These are phyloP conservation scores for Bimastos eiseni DNA, from an alignment of 2,888 invertebrate genomes.

Conservation along the genomic window DNA sequence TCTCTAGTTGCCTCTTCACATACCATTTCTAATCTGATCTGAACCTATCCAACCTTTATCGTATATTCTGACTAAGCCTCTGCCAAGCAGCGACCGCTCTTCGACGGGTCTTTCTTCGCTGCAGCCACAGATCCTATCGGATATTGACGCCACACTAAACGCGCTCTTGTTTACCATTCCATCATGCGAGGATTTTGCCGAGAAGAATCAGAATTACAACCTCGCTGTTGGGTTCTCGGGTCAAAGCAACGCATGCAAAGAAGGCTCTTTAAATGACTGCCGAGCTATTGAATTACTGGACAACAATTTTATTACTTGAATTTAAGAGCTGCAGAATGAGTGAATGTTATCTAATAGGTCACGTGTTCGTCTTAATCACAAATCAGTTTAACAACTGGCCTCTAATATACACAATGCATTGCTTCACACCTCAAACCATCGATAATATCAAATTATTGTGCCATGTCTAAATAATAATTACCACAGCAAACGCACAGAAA, in stretches of 20 bases:
- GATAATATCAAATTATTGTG: not conserved
- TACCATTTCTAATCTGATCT: not conserved
- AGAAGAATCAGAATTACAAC: not conserved
- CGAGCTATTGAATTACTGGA: not conserved
- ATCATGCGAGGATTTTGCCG: not conserved
- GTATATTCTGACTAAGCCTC: not conserved
- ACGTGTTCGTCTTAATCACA: not conserved
- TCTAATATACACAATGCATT: not conserved
- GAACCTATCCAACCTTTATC: not conserved
- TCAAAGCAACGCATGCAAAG: not conserved
- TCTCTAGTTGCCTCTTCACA: not conserved
- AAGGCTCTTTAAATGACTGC: not conserved
- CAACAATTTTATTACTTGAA: not conserved
- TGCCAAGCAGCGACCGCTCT: not conserved
- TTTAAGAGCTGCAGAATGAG: not conserved
- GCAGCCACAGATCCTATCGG: not conserved
- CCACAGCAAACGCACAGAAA: not conserved
- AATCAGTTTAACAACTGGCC: not conserved
- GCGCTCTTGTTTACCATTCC: not conserved
- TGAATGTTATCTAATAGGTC: not conserved
- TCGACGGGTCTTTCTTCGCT: not conserved
- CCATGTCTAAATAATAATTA: not conserved
- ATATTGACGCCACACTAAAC: not conserved
- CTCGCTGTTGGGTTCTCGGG: not conserved
- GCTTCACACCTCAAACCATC: not conserved